Evolutionary conservation across 1,140 invertebrate genomes (phyloP).

Genomic region (Heliothis subflexa): DNA sequence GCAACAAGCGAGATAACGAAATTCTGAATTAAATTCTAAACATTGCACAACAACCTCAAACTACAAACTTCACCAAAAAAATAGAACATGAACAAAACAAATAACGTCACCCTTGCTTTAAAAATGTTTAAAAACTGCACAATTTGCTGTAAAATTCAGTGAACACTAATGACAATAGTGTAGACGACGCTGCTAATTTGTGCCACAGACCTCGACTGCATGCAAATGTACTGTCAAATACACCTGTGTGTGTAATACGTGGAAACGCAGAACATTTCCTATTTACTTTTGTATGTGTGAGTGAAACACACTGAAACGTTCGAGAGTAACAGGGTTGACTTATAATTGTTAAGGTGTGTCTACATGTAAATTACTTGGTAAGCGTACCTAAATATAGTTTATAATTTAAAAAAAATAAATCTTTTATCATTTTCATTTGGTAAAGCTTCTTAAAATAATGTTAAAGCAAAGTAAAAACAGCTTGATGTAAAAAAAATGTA

Average conservation of each 20-base stretch:
- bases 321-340: too few relatives aligned
- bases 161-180: background rate
- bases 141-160: background rate
- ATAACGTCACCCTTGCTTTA: background rate
- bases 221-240: conserved; percentile 4
- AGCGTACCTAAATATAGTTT: too few relatives aligned
- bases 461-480: too few relatives aligned
- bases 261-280: background rate
- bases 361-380: too few relatives aligned
- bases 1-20: too few relatives aligned
- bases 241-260: background rate
- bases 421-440: too few relatives aligned
- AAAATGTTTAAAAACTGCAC: background rate
- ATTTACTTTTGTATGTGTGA: background rate
- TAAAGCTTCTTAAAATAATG: too few relatives aligned
- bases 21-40: too few relatives aligned
- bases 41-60: background rate
- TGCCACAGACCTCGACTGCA: background rate
- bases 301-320: background rate
- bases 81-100: background rate
- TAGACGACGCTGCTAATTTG: conserved; percentile 1
- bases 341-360: too few relatives aligned
- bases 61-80: background rate
- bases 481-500: too few relatives aligned
- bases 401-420: too few relatives aligned